Evolutionary conservation across 2,113 vertebrate species (phyloP), one percentile per base, ranked within the genome.

Genomic region (Phrynocephalus versicolor): DNA sequence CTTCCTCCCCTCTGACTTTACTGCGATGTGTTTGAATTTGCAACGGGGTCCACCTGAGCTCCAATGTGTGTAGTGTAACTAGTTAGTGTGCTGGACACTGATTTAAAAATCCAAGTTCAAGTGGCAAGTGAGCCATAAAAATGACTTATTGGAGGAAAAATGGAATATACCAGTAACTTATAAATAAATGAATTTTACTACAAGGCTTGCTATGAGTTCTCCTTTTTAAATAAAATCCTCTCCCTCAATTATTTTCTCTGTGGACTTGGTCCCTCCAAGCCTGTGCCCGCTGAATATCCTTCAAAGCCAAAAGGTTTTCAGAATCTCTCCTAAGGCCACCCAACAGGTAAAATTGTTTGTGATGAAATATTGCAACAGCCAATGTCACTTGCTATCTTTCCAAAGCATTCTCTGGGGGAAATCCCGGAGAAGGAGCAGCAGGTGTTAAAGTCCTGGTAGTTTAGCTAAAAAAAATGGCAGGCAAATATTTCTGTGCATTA

Each of bases 321-420:
- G 15, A 41, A 41, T 70, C 37, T 72, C 77, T 80, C 69, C 33
- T 15, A 64, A 51, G n/a, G 37, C 69, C 51, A n/a, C 35, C 19
- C 67, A 65, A 79, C 7, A 37, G 69, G 67, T 87, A 67, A 83
- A 83, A 73, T 51, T 13, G 45, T 88, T 80, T 73, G 60, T 79
- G 81, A 84, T 74, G 81, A 73, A 88, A 84, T 79, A 88, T 84
- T 84, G 86, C 81, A 81, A 77, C 82, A 81, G 87, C 58, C 62
- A 33, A 33, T 25, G 45, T 0, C 1, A 41, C 18, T 65, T 12
- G n/a, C n/a, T 0, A 7, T 35, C 69, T 25, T 37, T 79, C 81
- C 69, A 2, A 16, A 2, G 60, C 62, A 0, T 0, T 7, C 9
- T 35, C 82, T 23, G 18, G 64, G 78, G 69, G 74, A 37, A 14